These are phyloP conservation scores for Chesias legatella DNA, from an alignment of 2,888 invertebrate genomes.

Conservation along the genomic window DNA sequence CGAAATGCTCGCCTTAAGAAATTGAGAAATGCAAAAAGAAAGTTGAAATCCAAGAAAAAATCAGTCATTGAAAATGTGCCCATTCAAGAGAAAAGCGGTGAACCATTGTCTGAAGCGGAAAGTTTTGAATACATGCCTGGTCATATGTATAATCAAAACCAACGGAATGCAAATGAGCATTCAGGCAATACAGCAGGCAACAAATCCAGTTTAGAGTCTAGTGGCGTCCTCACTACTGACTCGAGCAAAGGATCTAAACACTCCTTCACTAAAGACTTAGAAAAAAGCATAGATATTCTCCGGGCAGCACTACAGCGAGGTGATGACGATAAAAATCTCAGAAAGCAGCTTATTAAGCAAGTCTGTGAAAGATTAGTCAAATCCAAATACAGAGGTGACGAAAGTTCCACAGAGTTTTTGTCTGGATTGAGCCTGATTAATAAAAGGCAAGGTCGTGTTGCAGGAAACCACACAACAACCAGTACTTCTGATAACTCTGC, in stretches of 20 bases:
- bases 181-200: constrained; percentile 48
- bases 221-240: constrained; percentile 59
- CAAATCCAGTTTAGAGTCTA: constrained; percentile 71
- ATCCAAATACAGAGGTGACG: constrained; percentile 81
- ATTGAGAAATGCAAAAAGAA: constrained; percentile 41
- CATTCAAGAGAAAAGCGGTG: constrained; percentile 51
- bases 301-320: constrained; percentile 81
- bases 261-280: constrained; percentile 80
- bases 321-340: constrained; percentile 79
- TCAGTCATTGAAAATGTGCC: constrained; percentile 39
- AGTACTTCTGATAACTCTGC: constrained; percentile 64
- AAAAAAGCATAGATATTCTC: constrained; percentile 81
- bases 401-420: constrained; percentile 68
- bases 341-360: constrained; percentile 83
- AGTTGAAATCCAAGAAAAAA: constrained; percentile 39
- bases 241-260: constrained; percentile 64
- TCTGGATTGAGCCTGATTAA: constrained; percentile 64
- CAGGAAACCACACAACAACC: constrained; percentile 49
- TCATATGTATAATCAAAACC: constrained; percentile 79
- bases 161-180: constrained; percentile 42
- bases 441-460: constrained; percentile 43
- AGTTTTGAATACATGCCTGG: constrained; percentile 85
- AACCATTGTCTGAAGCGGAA: constrained; percentile 79
- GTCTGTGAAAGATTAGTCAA: constrained; percentile 82
- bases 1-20: constrained; percentile 51